Conservation (phyloP, 2,113 vertebrate genomes). For the Bujurquina vittata region DNA sequence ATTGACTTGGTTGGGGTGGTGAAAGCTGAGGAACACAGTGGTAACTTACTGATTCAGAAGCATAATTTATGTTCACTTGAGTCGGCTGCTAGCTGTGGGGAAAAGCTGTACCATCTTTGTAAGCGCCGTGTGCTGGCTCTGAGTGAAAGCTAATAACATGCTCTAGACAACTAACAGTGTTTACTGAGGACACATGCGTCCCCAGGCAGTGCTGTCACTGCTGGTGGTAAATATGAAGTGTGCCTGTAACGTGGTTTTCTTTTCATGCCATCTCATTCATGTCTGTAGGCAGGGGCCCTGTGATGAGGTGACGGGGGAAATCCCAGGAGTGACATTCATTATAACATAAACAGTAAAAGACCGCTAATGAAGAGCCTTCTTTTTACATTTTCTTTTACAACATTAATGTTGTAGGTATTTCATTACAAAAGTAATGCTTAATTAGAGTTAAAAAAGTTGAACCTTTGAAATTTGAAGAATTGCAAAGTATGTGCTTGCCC, state of each 20-base stretch:
- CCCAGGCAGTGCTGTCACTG: constrained; percentile 20
- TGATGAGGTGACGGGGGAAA: neutral
- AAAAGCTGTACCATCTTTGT: constrained; percentile 38
- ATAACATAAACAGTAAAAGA: neutral
- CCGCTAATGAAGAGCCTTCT: neutral
- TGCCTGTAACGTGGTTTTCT: neutral
- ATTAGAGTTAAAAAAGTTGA: neutral
- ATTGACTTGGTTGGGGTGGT: constrained; percentile 55
- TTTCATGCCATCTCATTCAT: neutral
- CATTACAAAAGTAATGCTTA: neutral
- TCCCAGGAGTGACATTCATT: neutral
- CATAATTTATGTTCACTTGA: constrained; percentile 63
- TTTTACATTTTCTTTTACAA: too few relatives aligned
- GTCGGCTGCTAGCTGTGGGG: constrained; percentile 40
- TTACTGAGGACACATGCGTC: constrained; percentile 47
- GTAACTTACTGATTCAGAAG: constrained; percentile 58
- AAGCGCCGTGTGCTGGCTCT: constrained; percentile 46
- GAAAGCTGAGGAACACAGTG: constrained; percentile 41
- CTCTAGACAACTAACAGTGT: constrained; percentile 48
- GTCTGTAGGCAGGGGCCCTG: neutral
- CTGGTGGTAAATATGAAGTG: constrained; percentile 44
- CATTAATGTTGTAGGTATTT: too few relatives aligned
- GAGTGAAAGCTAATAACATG: constrained; percentile 58
- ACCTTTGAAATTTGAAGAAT: neutral
- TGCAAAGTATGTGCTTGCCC: too few relatives aligned